These are phyloP conservation scores for Rhinichthys klamathensis DNA, from an alignment of 2,113 vertebrate genomes.

Conservation along the genomic window DNA sequence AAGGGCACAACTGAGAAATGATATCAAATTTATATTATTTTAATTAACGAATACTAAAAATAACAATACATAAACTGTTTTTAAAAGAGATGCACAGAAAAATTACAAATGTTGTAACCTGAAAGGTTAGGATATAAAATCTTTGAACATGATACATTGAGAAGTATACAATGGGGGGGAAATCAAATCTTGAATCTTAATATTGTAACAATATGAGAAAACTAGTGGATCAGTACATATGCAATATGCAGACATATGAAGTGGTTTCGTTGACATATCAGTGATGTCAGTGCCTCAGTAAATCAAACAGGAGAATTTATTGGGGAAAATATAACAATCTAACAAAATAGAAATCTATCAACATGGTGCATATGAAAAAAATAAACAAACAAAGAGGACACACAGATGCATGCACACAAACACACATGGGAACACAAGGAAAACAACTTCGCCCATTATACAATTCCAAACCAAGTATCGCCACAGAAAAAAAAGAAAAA, in stretches of 20 bases:
- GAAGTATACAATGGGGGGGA: constrained; percentile 65
- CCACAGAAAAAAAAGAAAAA: background rate
- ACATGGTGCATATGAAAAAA: constrained; percentile 22
- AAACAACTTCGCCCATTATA: background rate
- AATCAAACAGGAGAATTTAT: constrained; percentile 67
- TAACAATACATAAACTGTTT: constrained; percentile 81
- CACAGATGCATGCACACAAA: constrained; percentile 19
- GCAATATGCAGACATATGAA: constrained; percentile 74
- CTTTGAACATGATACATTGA: constrained; percentile 77
- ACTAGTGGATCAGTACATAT: constrained; percentile 72
- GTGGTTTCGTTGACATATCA: constrained; percentile 58
- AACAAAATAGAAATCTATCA: constrained; percentile 49
- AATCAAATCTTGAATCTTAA: constrained; percentile 78
- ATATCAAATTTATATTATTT: constrained; percentile 69
- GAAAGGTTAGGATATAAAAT: constrained; percentile 83
- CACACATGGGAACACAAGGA: constrained; percentile 12
- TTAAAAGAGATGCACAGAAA: constrained; percentile 78
- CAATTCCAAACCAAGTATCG: constrained; percentile 13
- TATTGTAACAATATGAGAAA: constrained; percentile 72
- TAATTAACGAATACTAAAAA: constrained; percentile 82
- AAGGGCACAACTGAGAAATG: background rate
- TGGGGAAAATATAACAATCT: constrained; percentile 50
- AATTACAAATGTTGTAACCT: constrained; percentile 82
- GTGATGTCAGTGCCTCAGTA: constrained; percentile 65
- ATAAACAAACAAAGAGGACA: constrained; percentile 14